Percentiles rank a stretch among this genome's conserved stretches.
phyloP scores from a whole-genome alignment of 2,888 invertebrate species.

The Liodrosophila aerea region DNA sequence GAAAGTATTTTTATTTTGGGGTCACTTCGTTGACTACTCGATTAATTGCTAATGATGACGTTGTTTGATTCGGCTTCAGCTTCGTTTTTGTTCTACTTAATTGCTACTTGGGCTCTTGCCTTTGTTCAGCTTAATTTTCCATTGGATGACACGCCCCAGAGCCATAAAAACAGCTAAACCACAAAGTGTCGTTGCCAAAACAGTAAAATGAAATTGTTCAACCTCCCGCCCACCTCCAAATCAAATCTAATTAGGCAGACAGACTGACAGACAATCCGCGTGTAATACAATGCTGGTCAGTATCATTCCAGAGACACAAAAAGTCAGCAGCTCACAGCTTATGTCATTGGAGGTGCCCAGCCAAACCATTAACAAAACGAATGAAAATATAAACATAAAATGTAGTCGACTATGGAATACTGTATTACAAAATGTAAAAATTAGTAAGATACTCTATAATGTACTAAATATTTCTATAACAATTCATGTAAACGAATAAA shows the following conservation, averaged over 20 bases:
- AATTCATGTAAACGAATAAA: too few relatives aligned
- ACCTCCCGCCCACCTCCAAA: constrained; percentile 20
- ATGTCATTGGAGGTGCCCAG: constrained; percentile 25
- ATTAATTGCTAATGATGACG: constrained; percentile 35
- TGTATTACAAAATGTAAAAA: background rate
- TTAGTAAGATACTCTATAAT: too few relatives aligned
- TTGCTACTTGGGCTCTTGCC: constrained; percentile 15
- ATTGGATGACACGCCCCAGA: constrained; percentile 44
- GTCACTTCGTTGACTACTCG: constrained; percentile 16
- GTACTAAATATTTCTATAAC: too few relatives aligned
- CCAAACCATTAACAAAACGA: constrained; percentile 7
- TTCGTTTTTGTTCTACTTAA: constrained; percentile 28
- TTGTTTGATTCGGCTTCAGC: constrained; percentile 22
- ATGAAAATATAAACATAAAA: background rate
- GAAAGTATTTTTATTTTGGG: constrained; percentile 4
- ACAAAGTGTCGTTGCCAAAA: constrained; percentile 26
- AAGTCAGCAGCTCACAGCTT: constrained; percentile 23
- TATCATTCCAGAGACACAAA: constrained; percentile 17
- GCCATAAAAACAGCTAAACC: constrained; percentile 24
- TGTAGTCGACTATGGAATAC: background rate
- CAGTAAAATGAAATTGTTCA: constrained; percentile 8
- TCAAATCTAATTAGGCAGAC: constrained; percentile 44
- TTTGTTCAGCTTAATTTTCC: constrained; percentile 38
- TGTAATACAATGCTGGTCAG: constrained; percentile 26
- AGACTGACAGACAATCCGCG: constrained; percentile 5